phyloP scores from a whole-genome alignment of 2,113 vertebrate species.

The Ahaetulla prasina region DNA sequence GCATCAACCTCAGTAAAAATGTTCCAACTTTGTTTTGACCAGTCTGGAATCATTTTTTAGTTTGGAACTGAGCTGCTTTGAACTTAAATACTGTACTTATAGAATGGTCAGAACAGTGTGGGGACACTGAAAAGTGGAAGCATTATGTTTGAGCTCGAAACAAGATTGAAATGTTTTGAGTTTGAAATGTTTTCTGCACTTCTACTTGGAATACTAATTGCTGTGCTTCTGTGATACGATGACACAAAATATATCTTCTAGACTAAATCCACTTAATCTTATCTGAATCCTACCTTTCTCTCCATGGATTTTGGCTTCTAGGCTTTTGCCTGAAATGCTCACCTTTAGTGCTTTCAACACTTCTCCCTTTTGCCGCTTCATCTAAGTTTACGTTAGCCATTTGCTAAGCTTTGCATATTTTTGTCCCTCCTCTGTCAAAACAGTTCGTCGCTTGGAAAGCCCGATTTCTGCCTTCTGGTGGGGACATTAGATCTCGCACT shows the following conservation, averaged over 20 bases:
- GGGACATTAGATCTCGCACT: slow-evolving; percentile 75
- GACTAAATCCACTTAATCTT: slow-evolving; percentile 27
- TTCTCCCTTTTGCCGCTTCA: slow-evolving; percentile 72
- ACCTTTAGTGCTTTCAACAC: slow-evolving; percentile 67
- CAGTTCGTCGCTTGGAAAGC: slow-evolving; percentile 85
- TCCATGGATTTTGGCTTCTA: slow-evolving; percentile 57
- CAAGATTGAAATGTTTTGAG: not conserved
- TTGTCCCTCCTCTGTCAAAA: slow-evolving; percentile 80
- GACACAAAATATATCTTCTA: not conserved
- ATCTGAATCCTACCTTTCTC: slow-evolving; percentile 44
- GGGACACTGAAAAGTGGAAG: not conserved
- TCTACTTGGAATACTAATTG: slow-evolving; percentile 16
- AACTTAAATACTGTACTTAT: not conserved
- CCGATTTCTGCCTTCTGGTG: slow-evolving; percentile 79
- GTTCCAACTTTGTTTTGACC: not conserved
- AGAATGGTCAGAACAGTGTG: not conserved
- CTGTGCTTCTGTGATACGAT: not conserved
- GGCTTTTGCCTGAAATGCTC: slow-evolving; percentile 60
- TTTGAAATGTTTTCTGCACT: not conserved
- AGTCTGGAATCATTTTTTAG: not conserved
- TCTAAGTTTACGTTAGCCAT: slow-evolving; percentile 76
- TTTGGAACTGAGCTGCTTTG: not conserved
- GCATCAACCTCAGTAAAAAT: not conserved
- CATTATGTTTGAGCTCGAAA: not conserved
- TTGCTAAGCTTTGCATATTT: slow-evolving; percentile 82